These are phyloP conservation scores for Salvelinus alpinus DNA, from an alignment of 2,113 vertebrate species.

Conservation along the genomic window DNA sequence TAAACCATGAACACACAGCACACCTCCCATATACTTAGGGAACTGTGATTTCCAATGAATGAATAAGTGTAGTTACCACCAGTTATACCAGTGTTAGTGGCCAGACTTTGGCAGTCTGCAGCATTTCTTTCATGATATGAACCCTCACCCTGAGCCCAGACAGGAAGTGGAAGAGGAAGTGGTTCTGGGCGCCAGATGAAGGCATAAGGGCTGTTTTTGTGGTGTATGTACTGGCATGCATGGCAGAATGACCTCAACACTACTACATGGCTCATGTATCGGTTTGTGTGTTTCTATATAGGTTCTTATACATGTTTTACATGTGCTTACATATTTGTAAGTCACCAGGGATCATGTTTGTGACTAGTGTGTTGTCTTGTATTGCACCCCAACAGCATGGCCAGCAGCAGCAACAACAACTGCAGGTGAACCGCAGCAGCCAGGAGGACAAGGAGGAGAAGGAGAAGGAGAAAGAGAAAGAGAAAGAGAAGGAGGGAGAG, in stretches of 20 bases:
- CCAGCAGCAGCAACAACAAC: constrained; percentile 70
- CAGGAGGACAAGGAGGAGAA: constrained; percentile 80
- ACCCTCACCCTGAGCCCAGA: constrained; percentile 57
- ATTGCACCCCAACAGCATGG: constrained; percentile 54
- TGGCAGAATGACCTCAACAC: background rate
- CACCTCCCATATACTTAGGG: too few relatives aligned
- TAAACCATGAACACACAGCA: constrained; percentile 1
- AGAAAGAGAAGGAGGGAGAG: constrained; percentile 86
- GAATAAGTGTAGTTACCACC: background rate
- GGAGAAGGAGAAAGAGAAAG: constrained; percentile 90
- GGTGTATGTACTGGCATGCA: background rate
- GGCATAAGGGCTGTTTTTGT: constrained; percentile 13
- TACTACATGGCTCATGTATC: constrained; percentile 58
- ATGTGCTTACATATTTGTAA: background rate
- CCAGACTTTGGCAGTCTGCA: background rate
- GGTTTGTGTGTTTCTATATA: background rate
- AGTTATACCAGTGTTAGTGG: background rate
- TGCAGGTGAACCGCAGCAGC: constrained; percentile 90
- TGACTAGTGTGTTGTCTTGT: constrained; percentile 27
- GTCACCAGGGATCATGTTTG: constrained; percentile 16
- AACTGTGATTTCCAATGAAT: background rate
- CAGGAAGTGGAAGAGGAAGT: constrained; percentile 69
- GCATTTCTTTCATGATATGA: constrained; percentile 31
- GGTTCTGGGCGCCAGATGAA: constrained; percentile 46
- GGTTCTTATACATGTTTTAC: background rate